phyloP scores from a whole-genome alignment of 1,140 invertebrate genomes.

The Drosophila nigromelanica region DNA sequence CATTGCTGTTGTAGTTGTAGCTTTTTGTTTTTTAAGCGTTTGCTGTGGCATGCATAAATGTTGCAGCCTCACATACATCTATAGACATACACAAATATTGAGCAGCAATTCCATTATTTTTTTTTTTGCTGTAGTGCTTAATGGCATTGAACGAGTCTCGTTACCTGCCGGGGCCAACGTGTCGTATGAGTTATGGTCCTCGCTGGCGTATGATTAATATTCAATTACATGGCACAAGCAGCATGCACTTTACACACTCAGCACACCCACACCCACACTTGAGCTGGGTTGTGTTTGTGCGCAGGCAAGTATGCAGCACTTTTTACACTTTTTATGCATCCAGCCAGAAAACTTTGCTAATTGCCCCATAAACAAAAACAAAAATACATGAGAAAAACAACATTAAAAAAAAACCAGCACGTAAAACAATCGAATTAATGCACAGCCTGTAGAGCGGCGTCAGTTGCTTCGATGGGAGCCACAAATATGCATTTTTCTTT shows the following conservation, averaged over 20 bases:
- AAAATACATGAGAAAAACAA: constrained; percentile 5
- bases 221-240: constrained; percentile 68
- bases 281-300: not conserved
- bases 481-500: constrained; percentile 17
- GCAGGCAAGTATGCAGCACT: constrained; percentile 18
- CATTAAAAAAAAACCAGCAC: constrained; percentile 2
- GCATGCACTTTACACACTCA: constrained; percentile 50
- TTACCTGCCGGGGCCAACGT: constrained; percentile 61
- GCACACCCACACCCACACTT: constrained; percentile 19
- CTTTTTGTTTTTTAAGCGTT: constrained; percentile 47
- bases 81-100: constrained; percentile 25
- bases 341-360: constrained; percentile 72
- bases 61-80: constrained; percentile 20
- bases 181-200: constrained; percentile 63
- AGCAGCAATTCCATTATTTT: constrained; percentile 37
- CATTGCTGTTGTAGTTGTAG: constrained; percentile 36
- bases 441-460: constrained; percentile 14
- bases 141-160: constrained; percentile 57
- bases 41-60: constrained; percentile 63
- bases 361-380: constrained; percentile 59
- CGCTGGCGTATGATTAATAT: constrained; percentile 78
- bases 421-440: constrained; percentile 63
- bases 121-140: constrained; percentile 46
- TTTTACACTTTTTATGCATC: constrained; percentile 41
- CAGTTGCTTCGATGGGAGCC: constrained; percentile 29